Percentiles rank a stretch among this genome's conserved stretches.
Conservation (phyloP, 2,797 vertebrate species). For the Mormyrops boulengeri region DNA sequence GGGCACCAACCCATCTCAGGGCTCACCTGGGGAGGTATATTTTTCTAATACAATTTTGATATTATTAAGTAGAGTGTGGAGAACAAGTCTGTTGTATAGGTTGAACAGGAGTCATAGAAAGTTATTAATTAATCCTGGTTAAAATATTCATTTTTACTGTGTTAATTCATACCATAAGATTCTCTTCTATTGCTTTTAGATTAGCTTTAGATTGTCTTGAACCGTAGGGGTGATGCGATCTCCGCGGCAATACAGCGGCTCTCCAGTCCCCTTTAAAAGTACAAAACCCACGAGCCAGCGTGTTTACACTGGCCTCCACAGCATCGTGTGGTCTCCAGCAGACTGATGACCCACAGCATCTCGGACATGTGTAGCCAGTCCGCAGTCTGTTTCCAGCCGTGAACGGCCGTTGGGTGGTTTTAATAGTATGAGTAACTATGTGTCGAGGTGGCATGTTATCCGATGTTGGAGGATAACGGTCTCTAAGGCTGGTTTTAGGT, state of each 20-base stretch:
- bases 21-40: background rate
- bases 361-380: background rate
- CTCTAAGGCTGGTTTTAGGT: background rate
- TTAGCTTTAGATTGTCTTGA: background rate
- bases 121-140: background rate
- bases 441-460: background rate
- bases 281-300: background rate
- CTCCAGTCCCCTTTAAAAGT: background rate
- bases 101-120: background rate
- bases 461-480: background rate
- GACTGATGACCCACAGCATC: background rate
- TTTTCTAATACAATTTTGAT: background rate
- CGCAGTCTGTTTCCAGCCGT: background rate
- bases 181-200: background rate
- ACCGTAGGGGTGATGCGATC: background rate
- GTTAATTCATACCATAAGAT: background rate
- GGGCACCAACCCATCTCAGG: background rate
- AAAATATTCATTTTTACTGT: background rate
- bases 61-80: background rate
- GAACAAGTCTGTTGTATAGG: background rate
- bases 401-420: background rate
- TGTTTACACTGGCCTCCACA: background rate
- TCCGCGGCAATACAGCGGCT: background rate
- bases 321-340: background rate
- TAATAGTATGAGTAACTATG: background rate